phyloP scores from a whole-genome alignment of 2,113 vertebrate species.

The Rhinolophus sinicus region DNA sequence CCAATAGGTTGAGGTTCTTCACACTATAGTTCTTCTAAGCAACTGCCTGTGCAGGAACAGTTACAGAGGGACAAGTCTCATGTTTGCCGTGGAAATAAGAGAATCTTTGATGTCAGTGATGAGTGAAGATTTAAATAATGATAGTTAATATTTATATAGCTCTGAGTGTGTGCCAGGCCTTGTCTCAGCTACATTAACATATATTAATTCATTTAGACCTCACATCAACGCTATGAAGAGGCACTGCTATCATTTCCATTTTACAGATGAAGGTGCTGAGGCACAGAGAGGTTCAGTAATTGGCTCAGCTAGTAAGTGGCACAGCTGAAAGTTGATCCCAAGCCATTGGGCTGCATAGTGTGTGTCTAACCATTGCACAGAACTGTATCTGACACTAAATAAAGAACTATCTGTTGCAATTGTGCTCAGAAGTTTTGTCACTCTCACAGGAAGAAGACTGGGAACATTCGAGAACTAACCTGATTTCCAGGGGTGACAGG shows the following conservation, averaged over 20 bases:
- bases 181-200: neutral
- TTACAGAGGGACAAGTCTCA: neutral
- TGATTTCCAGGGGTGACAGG: neutral
- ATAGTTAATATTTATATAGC: neutral
- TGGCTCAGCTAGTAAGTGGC: neutral
- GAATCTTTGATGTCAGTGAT: neutral
- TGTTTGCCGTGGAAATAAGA: neutral
- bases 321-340: neutral
- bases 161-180: neutral
- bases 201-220: neutral
- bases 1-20: neutral
- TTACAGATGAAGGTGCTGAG: neutral
- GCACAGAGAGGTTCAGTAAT: neutral
- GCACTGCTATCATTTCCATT: neutral
- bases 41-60: neutral
- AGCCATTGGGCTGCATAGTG: no score
- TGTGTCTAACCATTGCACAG: neutral
- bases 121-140: neutral
- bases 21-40: neutral
- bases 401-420: neutral
- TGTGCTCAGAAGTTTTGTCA: neutral
- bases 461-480: neutral
- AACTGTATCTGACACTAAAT: neutral
- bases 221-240: neutral
- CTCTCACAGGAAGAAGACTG: neutral